phyloP scores from a whole-genome alignment of 2,113 vertebrate species.

The Philantomba maxwellii region DNA sequence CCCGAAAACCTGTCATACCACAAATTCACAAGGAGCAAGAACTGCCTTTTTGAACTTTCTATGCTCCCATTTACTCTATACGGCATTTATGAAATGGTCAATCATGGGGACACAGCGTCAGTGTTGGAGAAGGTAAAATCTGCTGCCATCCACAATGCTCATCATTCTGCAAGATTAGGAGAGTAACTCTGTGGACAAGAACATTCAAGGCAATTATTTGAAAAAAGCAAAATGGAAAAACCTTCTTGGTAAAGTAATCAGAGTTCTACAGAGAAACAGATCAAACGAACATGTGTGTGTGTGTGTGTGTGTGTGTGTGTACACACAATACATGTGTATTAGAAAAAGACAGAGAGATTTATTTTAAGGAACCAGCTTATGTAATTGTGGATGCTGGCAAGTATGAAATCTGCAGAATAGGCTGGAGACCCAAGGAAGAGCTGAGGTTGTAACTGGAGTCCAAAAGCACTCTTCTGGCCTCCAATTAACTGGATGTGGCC shows the following conservation, averaged over 20 bases:
- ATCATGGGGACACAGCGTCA: background rate
- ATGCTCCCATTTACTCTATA: background rate
- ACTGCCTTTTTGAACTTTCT: background rate
- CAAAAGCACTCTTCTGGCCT: background rate
- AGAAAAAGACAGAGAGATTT: background rate
- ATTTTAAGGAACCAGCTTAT: background rate
- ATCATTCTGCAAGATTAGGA: background rate
- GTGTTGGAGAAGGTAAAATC: background rate
- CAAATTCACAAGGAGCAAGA: background rate
- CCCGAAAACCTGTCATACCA: background rate
- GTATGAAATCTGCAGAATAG: background rate
- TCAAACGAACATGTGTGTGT: background rate
- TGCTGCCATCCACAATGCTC: background rate
- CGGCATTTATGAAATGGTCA: background rate
- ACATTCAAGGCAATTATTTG: background rate
- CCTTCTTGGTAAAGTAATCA: background rate
- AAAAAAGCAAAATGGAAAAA: background rate
- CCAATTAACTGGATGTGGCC: background rate
- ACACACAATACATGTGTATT: background rate
- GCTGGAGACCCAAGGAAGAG: background rate
- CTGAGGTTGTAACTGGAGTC: background rate
- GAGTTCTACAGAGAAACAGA: background rate
- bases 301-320: background rate
- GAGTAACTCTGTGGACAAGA: background rate
- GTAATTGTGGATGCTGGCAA: background rate